Conservation (phyloP, 2,888 invertebrate genomes). For the Plebejus melissa region DNA sequence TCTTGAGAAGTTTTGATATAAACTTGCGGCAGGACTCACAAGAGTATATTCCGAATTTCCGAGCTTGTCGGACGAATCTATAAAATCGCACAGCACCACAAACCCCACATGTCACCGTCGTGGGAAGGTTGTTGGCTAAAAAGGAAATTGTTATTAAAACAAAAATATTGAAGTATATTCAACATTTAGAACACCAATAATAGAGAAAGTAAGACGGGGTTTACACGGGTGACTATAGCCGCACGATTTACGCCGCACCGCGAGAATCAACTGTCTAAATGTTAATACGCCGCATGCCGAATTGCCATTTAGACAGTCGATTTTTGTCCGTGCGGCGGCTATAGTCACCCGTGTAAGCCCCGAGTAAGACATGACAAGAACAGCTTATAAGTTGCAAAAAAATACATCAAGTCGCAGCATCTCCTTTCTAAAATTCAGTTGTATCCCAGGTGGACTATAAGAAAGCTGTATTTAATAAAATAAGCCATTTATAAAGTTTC, state of each 20-base stretch:
- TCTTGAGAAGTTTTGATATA: constrained; percentile 88
- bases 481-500: not conserved
- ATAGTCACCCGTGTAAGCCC: too few species aligned
- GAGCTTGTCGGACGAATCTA: constrained; percentile 87
- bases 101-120: constrained; percentile 86
- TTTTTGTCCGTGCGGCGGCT: too few species aligned
- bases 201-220: too few species aligned
- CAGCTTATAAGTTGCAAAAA: not conserved
- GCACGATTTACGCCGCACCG: too few species aligned
- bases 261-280: too few species aligned
- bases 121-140: constrained; percentile 78
- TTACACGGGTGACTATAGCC: too few species aligned
- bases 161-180: not conserved
- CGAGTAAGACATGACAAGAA: not conserved
- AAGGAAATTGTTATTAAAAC: constrained; percentile 33
- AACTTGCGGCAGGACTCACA: constrained; percentile 93
- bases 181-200: not conserved
- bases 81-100: constrained; percentile 88
- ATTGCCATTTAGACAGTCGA: too few species aligned
- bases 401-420: not conserved
- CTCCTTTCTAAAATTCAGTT: not conserved
- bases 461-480: not conserved
- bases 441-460: not conserved
- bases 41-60: constrained; percentile 90
- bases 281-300: too few species aligned